Evolutionary conservation across 2,797 vertebrate genomes (phyloP), one percentile per base, ranked within the genome.

Genomic region (Brachyrhaphis roseni): DNA sequence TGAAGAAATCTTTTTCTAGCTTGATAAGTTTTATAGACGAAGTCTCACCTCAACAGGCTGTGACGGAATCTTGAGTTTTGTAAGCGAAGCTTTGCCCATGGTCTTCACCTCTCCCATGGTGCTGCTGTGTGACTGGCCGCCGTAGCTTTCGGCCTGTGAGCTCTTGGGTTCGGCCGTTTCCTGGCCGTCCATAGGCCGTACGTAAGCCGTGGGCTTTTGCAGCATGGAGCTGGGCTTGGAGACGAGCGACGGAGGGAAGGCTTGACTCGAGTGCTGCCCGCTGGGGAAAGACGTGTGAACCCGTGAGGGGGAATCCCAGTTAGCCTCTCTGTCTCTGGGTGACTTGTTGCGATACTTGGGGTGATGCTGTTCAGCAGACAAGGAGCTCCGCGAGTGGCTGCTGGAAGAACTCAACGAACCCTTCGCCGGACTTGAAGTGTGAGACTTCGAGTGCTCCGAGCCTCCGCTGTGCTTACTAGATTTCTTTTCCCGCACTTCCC

Each of bases 171-270:
- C 98, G 84, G 97, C 95, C 23, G 98, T 98, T 80, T 99, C 98
- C 92, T 98, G 98, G 86, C 98, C 98, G 16, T 99, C 98, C 98
- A 99, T 99, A 57, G 98, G 98, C 94, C 98, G 95, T 4, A 99
- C 98, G n/a, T 99, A 99, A 2, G 98, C 98, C 5, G 98, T 99
- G 90, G 98, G 98, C 88, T 99, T 99, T 93, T 99, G 98, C 66
- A 96, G 92, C 98, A 99, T 99, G 84, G 98, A 98, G 92, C 95
- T 95, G 77, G 97, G 96, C 90, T 99, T 99, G 91, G 97, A 97
- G 97, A 99, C 99, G 31, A 99, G 94, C 1, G 98, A 99, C 8
- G 98, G 98, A 7, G 97, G 98, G 86, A 99, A 99, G 86, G 97
- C 93, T 94, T 99, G 98, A 86, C 84, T 97, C 28, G 97, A 96